Conservation (phyloP, 2,113 vertebrate species). For the Tetrao urogallus region DNA sequence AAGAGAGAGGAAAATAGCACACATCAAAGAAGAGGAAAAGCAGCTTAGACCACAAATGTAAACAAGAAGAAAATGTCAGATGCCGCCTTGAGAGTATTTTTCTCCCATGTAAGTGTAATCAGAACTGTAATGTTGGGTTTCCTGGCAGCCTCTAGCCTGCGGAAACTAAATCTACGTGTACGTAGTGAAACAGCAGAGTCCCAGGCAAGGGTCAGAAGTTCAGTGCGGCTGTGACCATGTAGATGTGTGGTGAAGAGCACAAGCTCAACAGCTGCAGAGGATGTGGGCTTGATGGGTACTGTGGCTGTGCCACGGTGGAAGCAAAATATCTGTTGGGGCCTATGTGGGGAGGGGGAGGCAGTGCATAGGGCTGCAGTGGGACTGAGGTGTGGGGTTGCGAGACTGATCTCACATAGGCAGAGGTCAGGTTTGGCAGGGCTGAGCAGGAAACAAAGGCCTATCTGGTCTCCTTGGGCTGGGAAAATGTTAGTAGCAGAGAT, state of each 20-base stretch:
- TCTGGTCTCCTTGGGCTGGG: neutral
- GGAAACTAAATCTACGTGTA: neutral
- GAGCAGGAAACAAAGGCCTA: neutral
- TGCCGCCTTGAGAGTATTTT: neutral
- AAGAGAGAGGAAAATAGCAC: neutral
- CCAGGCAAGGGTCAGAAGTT: conserved; percentile 42
- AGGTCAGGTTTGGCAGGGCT: neutral
- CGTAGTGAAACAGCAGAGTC: neutral
- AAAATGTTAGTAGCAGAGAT: neutral
- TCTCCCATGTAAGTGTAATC: neutral
- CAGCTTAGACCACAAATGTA: neutral
- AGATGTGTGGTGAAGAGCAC: neutral
- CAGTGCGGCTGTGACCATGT: neutral
- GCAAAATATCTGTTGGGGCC: neutral
- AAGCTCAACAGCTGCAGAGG: fast-evolving
- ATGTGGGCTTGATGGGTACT: neutral
- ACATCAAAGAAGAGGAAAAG: neutral
- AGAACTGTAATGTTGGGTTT: neutral
- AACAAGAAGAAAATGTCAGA: neutral
- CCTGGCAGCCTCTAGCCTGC: neutral
- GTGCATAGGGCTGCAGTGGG: neutral
- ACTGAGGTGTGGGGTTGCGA: neutral
- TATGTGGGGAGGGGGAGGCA: neutral
- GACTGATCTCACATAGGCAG: neutral
- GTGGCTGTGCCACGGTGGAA: no score